phyloP scores from a whole-genome alignment of 2,113 vertebrate genomes.

The Centropus bengalensis region DNA sequence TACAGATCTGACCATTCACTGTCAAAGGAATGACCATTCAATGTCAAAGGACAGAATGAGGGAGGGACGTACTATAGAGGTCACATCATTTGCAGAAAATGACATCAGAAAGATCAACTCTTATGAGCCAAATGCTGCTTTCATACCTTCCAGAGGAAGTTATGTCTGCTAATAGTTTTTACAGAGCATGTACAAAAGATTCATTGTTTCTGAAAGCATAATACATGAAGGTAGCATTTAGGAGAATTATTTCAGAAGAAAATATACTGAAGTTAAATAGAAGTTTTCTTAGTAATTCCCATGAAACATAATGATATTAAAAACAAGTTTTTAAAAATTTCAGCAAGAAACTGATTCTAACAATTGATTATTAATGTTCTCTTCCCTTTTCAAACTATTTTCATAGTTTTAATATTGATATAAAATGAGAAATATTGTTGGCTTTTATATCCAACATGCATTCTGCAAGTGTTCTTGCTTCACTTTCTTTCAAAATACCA shows the following conservation, averaged over 20 bases:
- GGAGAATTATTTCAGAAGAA: background rate
- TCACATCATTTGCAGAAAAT: background rate
- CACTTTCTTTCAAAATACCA: background rate
- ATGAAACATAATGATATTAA: background rate
- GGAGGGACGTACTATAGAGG: background rate
- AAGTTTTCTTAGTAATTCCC: background rate
- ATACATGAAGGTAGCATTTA: background rate
- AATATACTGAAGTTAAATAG: background rate
- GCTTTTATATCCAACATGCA: background rate
- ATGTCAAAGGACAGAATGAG: accelerated
- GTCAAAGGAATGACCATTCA: background rate
- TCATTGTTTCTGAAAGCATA: background rate
- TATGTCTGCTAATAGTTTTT: background rate
- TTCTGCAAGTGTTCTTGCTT: background rate
- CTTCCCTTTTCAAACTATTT: background rate
- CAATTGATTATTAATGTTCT: background rate
- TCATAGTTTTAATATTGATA: background rate
- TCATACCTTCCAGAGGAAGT: background rate
- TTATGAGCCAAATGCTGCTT: background rate
- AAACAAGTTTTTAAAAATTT: background rate
- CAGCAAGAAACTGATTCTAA: background rate
- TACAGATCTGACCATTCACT: background rate
- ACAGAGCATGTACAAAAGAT: accelerated
- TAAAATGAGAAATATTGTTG: background rate
- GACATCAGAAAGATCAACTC: background rate